These are phyloP conservation scores for Pseudococcus jackbeardsleyi DNA, from an alignment of 2,888 invertebrate species.

Conservation along the genomic window DNA sequence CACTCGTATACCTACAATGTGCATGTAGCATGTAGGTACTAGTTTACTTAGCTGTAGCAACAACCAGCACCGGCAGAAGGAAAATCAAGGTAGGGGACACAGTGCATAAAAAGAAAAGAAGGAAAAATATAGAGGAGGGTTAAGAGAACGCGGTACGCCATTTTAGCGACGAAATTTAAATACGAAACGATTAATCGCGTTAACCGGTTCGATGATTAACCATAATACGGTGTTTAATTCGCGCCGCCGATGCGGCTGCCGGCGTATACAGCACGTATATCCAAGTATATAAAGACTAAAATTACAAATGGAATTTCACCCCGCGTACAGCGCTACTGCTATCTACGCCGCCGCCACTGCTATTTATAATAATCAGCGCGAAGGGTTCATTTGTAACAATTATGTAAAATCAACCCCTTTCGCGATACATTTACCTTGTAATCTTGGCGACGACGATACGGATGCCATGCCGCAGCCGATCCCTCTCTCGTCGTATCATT, in stretches of 20 bases:
- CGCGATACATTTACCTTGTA: slow-evolving; percentile 61
- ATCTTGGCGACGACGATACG: slow-evolving; percentile 45
- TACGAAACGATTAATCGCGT: slow-evolving; percentile 64
- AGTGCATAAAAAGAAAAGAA: neutral
- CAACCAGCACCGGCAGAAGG: neutral
- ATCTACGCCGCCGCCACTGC: neutral
- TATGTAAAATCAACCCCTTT: slow-evolving; percentile 63
- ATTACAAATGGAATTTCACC: slow-evolving; percentile 32
- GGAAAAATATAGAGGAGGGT: slow-evolving; percentile 20
- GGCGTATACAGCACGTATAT: neutral
- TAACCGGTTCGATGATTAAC: slow-evolving; percentile 65
- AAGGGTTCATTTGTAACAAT: slow-evolving; percentile 62
- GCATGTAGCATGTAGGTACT: neutral
- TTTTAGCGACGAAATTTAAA: slow-evolving; percentile 62
- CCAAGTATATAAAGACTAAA: neutral
- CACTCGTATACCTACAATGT: neutral
- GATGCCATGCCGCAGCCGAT: neutral
- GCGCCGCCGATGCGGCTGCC: neutral
- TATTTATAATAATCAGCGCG: slow-evolving; percentile 47
- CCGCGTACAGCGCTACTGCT: neutral
- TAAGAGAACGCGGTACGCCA: slow-evolving; percentile 44
- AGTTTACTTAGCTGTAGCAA: neutral
- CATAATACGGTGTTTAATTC: slow-evolving; percentile 59
- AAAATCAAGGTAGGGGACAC: neutral
- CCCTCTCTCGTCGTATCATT: neutral